Evolutionary conservation across 2,113 vertebrate genomes (phyloP).

Genomic region (Procavia capensis): DNA sequence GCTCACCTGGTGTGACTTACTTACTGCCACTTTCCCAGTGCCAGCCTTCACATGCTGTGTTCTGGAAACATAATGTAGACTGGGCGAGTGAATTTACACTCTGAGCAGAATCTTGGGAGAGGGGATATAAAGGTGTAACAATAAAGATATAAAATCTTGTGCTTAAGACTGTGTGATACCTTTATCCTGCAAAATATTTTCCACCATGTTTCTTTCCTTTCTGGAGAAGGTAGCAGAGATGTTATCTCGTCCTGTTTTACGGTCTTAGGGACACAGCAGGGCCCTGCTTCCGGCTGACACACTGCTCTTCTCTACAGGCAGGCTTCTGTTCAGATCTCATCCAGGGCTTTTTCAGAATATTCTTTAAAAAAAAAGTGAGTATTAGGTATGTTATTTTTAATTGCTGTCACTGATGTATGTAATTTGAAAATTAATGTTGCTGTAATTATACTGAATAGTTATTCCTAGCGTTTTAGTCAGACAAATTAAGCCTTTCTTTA

Average conservation of each 20-base stretch:
- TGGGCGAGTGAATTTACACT: neutral
- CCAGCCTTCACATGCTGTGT: neutral
- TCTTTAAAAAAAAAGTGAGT: constrained; percentile 59
- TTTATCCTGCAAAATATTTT: neutral
- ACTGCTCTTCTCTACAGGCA: neutral
- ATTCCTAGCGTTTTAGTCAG: constrained; percentile 81
- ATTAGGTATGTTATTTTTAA: constrained; percentile 81
- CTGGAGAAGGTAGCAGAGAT: neutral
- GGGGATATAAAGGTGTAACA: neutral
- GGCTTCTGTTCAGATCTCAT: neutral
- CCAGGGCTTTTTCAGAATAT: constrained; percentile 26
- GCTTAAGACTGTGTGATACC: neutral
- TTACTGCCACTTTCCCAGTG: neutral
- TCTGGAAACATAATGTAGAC: neutral
- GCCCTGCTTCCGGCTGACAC: accelerated
- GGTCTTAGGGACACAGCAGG: neutral
- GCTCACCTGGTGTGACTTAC: neutral
- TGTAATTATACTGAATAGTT: constrained; percentile 82
- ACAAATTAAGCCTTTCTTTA: constrained; percentile 75
- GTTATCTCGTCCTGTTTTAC: neutral
- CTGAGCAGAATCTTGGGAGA: neutral
- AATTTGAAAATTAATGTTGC: constrained; percentile 84
- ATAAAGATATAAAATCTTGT: neutral
- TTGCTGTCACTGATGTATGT: constrained; percentile 80
- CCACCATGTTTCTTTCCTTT: neutral